A percentile compares a stretch with the other conserved stretches of the same genome.
phyloP scores from a whole-genome alignment of 2,888 invertebrate species.

The Hirtodrosophila histrioides region DNA sequence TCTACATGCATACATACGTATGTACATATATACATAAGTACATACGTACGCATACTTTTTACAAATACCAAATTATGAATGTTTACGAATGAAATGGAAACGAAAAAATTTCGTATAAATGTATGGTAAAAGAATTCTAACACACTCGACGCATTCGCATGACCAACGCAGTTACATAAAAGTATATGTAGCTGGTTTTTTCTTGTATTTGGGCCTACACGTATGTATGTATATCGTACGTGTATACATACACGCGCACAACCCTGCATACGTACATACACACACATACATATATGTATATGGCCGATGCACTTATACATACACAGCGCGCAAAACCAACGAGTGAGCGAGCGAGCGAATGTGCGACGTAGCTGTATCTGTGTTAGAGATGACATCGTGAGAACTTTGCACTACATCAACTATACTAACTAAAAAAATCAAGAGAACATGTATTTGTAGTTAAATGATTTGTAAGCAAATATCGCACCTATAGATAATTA shows the following conservation, averaged over 20 bases:
- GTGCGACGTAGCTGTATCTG: conserved; percentile 62
- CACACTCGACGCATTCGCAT: conserved; percentile 73
- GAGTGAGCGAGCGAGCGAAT: conserved; percentile 70
- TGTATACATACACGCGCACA: conserved; percentile 72
- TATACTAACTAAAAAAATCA: not conserved
- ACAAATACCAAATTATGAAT: conserved; percentile 80
- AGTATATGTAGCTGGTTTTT: conserved; percentile 62
- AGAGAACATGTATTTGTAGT: not conserved
- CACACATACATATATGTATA: conserved; percentile 30
- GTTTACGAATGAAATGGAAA: conserved; percentile 81
- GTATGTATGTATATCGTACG: conserved; percentile 59
- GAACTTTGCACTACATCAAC: not conserved
- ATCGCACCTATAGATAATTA: no score
- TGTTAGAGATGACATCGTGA: conserved; percentile 55
- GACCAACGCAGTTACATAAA: conserved; percentile 77
- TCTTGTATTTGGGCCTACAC: conserved; percentile 54
- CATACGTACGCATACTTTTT: conserved; percentile 69
- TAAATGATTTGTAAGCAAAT: no score
- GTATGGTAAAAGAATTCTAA: conserved; percentile 81
- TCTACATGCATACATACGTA: conserved; percentile 42
- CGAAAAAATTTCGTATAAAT: conserved; percentile 77
- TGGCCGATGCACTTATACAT: conserved; percentile 63
- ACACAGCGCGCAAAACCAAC: conserved; percentile 60
- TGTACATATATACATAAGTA: conserved; percentile 40
- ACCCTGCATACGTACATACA: conserved; percentile 37